Evolutionary conservation across 2,888 invertebrate genomes (phyloP), one percentile per base, ranked within the genome.

Genomic region (Pollenia angustigena): DNA sequence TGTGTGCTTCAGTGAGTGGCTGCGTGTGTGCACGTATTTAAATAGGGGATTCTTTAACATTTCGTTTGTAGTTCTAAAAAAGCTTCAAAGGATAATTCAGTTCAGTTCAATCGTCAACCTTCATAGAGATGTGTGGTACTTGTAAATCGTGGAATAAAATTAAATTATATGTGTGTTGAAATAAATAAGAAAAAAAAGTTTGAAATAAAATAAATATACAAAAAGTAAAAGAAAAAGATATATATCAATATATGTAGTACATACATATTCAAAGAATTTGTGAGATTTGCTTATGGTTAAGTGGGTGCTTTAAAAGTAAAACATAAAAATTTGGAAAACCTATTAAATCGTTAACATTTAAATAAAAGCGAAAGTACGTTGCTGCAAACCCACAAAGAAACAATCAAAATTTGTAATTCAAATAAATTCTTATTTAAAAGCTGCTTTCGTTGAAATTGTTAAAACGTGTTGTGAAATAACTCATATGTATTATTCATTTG

Each of bases 51-150:
- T 81, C 64, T 64, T 81, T 3, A 46, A 46, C 42, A 72, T 48
- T 56, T 82, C 44, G 66, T 74, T 50, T 82, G 52, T 62, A 69
- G 69, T 69, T 72, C 68, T 64, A 78, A 87, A 87, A 85, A 85
- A 87, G 87, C 87, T 87, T 85, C 50, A 69, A 79, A 82, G 85
- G 79, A 87, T 80, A 60, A 85, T 85, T 85, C 75, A 85, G 69
- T 82, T 82, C 62, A 82, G 87, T 87, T 87, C 75, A 87, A 85
- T 85, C 85, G 85, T 71, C 79, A 87, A 82, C 87, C 85, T 87
- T 87, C 87, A 85, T 74, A 81, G 76, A 60, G 76, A 58, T 84
- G 81, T 87, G 46, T 87, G 78, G 68, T 74, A 74, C 78, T 76
- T 81, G 72, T 80, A 75, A 80, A 62, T 78, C 81, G 81, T 78